Percentiles rank a stretch among this genome's conserved stretches.
These are phyloP conservation scores for Phenganax marumi DNA, from an alignment of 92 coral and sea anemone species.

Conservation along the genomic window DNA sequence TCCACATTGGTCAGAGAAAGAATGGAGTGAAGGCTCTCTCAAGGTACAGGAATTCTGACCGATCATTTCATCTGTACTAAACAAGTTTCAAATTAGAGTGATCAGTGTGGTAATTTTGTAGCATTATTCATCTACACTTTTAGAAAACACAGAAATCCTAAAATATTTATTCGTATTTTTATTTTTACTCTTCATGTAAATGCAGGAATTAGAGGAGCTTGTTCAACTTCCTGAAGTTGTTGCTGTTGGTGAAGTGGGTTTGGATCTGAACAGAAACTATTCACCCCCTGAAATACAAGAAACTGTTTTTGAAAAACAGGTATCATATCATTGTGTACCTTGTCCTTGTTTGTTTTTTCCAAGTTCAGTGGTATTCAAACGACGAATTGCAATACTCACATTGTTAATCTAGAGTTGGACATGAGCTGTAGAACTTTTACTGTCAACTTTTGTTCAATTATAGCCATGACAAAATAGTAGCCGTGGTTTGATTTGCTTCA, in stretches of 20 bases:
- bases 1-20: conserved; percentile 91
- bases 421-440: not conserved
- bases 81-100: too few species aligned
- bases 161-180: too few species aligned
- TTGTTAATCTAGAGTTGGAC: not conserved
- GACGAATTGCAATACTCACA: not conserved
- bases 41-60: conserved; percentile 32
- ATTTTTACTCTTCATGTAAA: not conserved
- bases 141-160: too few species aligned
- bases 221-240: conserved; percentile 87
- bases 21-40: conserved; percentile 75
- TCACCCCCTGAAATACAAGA: conserved; percentile 83
- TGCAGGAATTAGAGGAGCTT: conserved; percentile 55
- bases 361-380: not conserved
- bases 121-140: too few species aligned
- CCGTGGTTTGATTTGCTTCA: too few species aligned
- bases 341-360: not conserved
- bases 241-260: conserved; percentile 97
- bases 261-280: conserved; percentile 90
- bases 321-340: conserved; percentile 12
- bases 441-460: too few species aligned
- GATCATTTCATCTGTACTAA: not conserved
- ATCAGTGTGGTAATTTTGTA: too few species aligned
- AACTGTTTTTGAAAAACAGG: conserved; percentile 88
- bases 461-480: too few species aligned